phyloP scores from a whole-genome alignment of 2,888 invertebrate species.

The Antheraea assamensis region DNA sequence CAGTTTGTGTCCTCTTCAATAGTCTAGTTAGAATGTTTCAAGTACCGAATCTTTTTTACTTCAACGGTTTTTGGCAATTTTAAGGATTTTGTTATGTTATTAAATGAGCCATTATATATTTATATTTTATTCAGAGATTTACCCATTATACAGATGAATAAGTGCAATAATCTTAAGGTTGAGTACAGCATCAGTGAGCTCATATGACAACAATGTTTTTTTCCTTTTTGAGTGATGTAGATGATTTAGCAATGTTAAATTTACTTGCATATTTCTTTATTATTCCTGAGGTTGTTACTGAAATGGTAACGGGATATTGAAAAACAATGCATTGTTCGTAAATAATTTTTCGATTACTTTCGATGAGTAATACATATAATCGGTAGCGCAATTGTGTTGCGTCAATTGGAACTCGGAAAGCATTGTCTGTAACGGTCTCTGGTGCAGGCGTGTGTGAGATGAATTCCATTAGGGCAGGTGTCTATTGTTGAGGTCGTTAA shows the following conservation, averaged over 20 bases:
- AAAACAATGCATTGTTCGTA: not conserved
- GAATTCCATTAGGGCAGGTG: constrained; percentile 67
- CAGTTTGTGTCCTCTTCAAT: not conserved
- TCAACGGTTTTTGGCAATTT: not conserved
- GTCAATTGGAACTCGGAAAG: constrained; percentile 53
- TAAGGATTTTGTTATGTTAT: not conserved
- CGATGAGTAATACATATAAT: constrained; percentile 12
- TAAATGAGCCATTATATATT: not conserved
- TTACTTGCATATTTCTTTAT: not conserved
- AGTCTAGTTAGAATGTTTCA: not conserved
- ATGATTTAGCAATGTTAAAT: too few relatives aligned
- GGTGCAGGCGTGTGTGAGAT: constrained; percentile 60
- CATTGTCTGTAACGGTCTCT: constrained; percentile 71
- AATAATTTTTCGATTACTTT: constrained; percentile 4
- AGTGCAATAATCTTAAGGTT: not conserved
- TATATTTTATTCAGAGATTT: not conserved
- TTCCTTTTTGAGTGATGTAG: not conserved
- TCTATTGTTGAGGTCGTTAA: constrained; percentile 52
- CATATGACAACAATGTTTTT: not conserved
- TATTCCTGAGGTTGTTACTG: not conserved
- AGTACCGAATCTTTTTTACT: not conserved
- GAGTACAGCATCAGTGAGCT: not conserved
- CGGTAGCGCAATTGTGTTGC: constrained; percentile 18
- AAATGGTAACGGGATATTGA: not conserved
- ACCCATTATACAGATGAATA: not conserved